Base-by-base conservation (phyloP, 92 coral and sea anemone genomes). In the Parazoanthus atlanticus region DNA sequence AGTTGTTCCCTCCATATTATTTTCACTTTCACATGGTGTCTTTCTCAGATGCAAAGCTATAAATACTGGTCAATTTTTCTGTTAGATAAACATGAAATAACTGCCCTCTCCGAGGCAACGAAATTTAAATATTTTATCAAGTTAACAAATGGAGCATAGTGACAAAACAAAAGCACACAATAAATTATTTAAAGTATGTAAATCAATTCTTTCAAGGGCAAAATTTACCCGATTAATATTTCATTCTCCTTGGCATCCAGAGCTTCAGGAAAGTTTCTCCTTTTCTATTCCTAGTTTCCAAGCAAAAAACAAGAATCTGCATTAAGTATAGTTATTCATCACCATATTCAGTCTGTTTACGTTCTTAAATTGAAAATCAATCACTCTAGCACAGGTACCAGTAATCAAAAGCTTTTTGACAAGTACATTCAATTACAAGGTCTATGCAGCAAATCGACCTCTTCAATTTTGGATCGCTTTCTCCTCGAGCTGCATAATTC, bases 111-210 rank as follows among this genome's bases (percentile, higher is more conserved):
- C 90, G 92, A 92, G 93, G 95, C 93, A 95, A 95, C 92, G 92
- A 93, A 95, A 95, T 95, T 95, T 95, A 94, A 95, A 95, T 95
- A 93, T 95, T 95, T 93, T 89, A 95, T 95, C 98, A 90, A 95
- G 89, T 86, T 91, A 95, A 95, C 98, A 95, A 95, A 95, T 95
- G 98, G 93, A 84, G 92, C 84, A 89, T 85, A 90, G 93, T 83
- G 89, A 84, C 91, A 85, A 88, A 90, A 95, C 98, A 93, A 93
- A 86, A 89, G 90, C 86, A 25, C 38, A 58, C 86, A 38, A 93
- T 95, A 81, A 95, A 95, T 95, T 88, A 95, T 91, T 90, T 9
- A 95, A 88, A 82, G 95, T 92, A 95, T 95, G 98, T 93, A 95
- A 95, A 95, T 95, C 94, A 90, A 91, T 89, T 93, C 94, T 95